Evolutionary conservation across 2,113 vertebrate genomes (phyloP), one percentile per base, ranked within the genome.

Genomic region (Menidia beryllina): DNA sequence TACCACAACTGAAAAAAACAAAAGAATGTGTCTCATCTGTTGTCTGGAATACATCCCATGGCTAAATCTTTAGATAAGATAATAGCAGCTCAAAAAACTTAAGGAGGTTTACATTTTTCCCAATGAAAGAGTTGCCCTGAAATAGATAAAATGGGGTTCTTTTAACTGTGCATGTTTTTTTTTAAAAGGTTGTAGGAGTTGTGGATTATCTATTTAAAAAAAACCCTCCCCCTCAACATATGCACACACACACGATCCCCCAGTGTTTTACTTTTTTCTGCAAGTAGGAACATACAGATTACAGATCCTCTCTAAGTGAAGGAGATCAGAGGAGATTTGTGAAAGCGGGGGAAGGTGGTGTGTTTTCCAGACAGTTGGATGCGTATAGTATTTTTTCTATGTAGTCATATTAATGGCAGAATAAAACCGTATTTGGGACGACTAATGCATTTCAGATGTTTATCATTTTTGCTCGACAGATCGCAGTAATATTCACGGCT

Each of bases 281-380:
- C 73, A 75, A 81, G 74, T 72, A 72, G 70, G 36, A 56, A 85
- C 89, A 85, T 88, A 88, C 82, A 88, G 79, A 91, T 90, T 92
- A 90, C 19, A 58, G 63, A 74, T 52, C 55, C 61, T 82, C 59
- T 75, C 62, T 79, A 63, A 73, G 73, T 62, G 73, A 61, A 81
- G 65, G 67, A 85, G 88, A 89, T 88, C 77, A 87, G 58, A 78
- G 39, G 66, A 76, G 84, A 82, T 87, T 84, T 87, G 53, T 50
- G 38, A 49, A 75, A 70, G 70, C 66, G 63, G 59, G 54, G 69
- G 83, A 50, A 62, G 74, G 55, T 62, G 55, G 53, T 39, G 17
- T 50, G 38, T 72, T 79, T 82, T 69, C 39, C 68, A 47, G 43
- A 72, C 51, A 58, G 70, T 65, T 58, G 66, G 36, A 68, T 69